These are phyloP conservation scores for Tetanocera ferruginea DNA, from an alignment of 2,888 invertebrate species.

Conservation along the genomic window DNA sequence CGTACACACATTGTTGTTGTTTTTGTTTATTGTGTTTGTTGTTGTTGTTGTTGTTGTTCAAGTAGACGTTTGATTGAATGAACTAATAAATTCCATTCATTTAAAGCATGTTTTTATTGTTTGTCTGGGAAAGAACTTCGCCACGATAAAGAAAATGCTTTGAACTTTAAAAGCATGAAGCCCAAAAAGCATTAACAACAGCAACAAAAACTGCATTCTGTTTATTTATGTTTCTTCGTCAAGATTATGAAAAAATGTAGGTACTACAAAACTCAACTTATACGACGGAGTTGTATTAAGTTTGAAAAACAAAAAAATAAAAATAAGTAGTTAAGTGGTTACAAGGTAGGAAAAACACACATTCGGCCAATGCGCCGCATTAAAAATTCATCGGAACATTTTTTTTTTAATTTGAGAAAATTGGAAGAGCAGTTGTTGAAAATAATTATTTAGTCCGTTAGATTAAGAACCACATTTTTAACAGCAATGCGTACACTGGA, in stretches of 20 bases:
- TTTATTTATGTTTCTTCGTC: slow-evolving; percentile 32
- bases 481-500: no score
- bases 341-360: slow-evolving; percentile 5
- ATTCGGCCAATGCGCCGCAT: no score
- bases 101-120: slow-evolving; percentile 21
- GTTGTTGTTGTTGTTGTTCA: slow-evolving; percentile 17
- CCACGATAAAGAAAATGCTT: slow-evolving; percentile 28
- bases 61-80: slow-evolving; percentile 36
- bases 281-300: background rate
- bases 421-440: no score
- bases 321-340: background rate
- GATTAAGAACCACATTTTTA: no score
- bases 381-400: no score
- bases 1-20: slow-evolving; percentile 8
- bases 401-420: no score
- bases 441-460: no score
- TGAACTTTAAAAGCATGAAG: slow-evolving; percentile 13
- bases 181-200: slow-evolving; percentile 17
- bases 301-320: background rate
- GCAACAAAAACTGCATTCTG: slow-evolving; percentile 10
- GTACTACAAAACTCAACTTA: background rate
- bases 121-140: slow-evolving; percentile 26
- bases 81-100: slow-evolving; percentile 40
- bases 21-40: slow-evolving; percentile 15
- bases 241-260: slow-evolving; percentile 21